Evolutionary conservation across 53 echinoderm and acorn worm genomes (phyloP).

Genomic region (Paracentrotus lividus): DNA sequence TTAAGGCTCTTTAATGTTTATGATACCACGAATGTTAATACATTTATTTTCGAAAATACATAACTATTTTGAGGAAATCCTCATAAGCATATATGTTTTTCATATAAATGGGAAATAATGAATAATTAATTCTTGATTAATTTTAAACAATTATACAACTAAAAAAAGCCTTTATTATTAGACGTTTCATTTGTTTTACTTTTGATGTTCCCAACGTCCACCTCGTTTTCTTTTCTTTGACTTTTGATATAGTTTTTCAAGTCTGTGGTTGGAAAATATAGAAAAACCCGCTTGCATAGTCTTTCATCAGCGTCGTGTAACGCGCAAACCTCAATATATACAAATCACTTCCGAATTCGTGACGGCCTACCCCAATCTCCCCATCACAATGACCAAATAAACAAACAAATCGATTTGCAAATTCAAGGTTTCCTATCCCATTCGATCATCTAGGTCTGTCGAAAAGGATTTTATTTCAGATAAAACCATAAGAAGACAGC

Average conservation of each 20-base stretch:
- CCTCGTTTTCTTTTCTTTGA: neutral
- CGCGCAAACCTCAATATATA: slow-evolving; percentile 56
- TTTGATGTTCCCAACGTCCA: neutral
- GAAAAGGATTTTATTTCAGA: slow-evolving; percentile 30
- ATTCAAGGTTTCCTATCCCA: slow-evolving; percentile 34
- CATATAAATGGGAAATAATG: no score
- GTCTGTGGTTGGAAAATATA: neutral
- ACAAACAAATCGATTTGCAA: slow-evolving; percentile 54
- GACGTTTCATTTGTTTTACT: no score
- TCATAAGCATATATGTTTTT: no score
- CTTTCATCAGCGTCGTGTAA: slow-evolving; percentile 33
- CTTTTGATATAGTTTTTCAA: no score
- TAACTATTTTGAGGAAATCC: no score
- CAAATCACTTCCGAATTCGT: slow-evolving; percentile 58
- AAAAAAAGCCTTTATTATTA: no score
- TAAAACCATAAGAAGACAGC: slow-evolving; percentile 22
- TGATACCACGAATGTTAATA: no score
- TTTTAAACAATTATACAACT: no score
- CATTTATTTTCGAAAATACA: no score
- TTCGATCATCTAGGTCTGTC: slow-evolving; percentile 5
- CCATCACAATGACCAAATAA: slow-evolving; percentile 45
- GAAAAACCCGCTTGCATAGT: neutral
- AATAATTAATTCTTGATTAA: no score
- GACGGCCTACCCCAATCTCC: slow-evolving; percentile 3
- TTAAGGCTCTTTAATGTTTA: no score